Evolutionary conservation across 2,888 invertebrate species (phyloP).

Genomic region (Eledone cirrhosa): DNA sequence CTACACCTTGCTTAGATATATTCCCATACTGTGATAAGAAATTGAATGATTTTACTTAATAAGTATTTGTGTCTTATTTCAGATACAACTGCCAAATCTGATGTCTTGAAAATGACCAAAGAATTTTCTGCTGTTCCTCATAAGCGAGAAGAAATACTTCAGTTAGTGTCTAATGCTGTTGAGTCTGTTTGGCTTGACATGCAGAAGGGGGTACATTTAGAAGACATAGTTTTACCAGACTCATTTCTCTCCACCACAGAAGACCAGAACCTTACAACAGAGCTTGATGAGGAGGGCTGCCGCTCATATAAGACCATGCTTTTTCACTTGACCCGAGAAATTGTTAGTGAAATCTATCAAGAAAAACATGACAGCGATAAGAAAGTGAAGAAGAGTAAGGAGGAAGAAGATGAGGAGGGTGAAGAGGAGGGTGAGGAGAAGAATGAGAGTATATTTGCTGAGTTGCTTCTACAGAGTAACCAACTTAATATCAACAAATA

Average conservation of each 20-base stretch:
- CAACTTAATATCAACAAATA: slow-evolving; percentile 39
- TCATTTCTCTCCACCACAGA: slow-evolving; percentile 45
- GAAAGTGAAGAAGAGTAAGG: neutral
- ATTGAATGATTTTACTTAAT: too few relatives aligned
- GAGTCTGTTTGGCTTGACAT: slow-evolving; percentile 58
- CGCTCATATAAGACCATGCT: slow-evolving; percentile 61
- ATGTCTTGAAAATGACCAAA: slow-evolving; percentile 41
- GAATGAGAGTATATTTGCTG: neutral
- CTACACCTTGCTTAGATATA: too few relatives aligned
- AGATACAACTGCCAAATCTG: slow-evolving; percentile 30
- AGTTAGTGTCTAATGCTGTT: slow-evolving; percentile 52
- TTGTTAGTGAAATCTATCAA: slow-evolving; percentile 61
- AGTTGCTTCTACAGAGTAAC: neutral
- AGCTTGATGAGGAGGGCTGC: slow-evolving; percentile 51
- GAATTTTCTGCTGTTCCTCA: slow-evolving; percentile 60
- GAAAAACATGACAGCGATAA: slow-evolving; percentile 45
- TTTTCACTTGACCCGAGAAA: slow-evolving; percentile 64
- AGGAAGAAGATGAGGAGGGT: neutral
- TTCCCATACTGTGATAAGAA: too few relatives aligned
- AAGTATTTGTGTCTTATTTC: slow-evolving; percentile 31
- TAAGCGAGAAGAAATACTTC: slow-evolving; percentile 52
- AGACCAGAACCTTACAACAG: slow-evolving; percentile 38
- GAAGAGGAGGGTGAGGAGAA: neutral
- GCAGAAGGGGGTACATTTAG: slow-evolving; percentile 56
- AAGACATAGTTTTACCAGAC: slow-evolving; percentile 48